Conservation (phyloP, 2,113 vertebrate genomes). For the Oryzias javanicus region DNA sequence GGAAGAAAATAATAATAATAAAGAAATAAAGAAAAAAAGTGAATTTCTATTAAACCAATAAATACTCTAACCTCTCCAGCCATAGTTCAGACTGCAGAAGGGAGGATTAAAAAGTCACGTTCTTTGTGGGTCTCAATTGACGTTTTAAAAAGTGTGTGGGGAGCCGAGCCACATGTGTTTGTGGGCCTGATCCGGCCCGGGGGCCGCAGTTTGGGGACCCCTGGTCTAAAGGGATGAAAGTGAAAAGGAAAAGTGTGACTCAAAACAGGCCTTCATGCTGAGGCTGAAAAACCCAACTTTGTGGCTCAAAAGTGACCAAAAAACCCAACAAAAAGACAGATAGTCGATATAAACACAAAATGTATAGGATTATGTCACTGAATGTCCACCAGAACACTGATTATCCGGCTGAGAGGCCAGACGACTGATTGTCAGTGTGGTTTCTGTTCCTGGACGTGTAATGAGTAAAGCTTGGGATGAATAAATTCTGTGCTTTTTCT, state of each 20-base stretch:
- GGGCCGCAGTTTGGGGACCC: too few species aligned
- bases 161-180: too few species aligned
- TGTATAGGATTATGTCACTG: neutral
- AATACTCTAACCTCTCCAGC: too few species aligned
- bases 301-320: slow-evolving; percentile 35
- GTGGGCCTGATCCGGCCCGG: too few species aligned
- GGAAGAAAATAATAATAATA: too few species aligned
- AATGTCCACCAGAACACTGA: slow-evolving; percentile 9
- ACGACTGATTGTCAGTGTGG: slow-evolving; percentile 10
- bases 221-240: slow-evolving; percentile 26
- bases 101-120: too few species aligned
- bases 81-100: too few species aligned
- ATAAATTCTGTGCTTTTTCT: slow-evolving; percentile 4
- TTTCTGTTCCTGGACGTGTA: neutral
- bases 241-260: slow-evolving; percentile 39
- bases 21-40: too few species aligned
- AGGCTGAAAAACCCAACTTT: slow-evolving; percentile 47
- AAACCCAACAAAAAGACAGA: neutral
- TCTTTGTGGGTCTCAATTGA: too few species aligned
- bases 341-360: slow-evolving; percentile 8
- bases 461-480: neutral
- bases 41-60: too few species aligned
- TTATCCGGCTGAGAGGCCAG: neutral
- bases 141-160: too few species aligned
- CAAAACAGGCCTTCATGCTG: slow-evolving; percentile 30